Evolutionary conservation across 2,888 invertebrate species (phyloP), one percentile per base, ranked within the genome.

Genomic region (Drosophila differens): DNA sequence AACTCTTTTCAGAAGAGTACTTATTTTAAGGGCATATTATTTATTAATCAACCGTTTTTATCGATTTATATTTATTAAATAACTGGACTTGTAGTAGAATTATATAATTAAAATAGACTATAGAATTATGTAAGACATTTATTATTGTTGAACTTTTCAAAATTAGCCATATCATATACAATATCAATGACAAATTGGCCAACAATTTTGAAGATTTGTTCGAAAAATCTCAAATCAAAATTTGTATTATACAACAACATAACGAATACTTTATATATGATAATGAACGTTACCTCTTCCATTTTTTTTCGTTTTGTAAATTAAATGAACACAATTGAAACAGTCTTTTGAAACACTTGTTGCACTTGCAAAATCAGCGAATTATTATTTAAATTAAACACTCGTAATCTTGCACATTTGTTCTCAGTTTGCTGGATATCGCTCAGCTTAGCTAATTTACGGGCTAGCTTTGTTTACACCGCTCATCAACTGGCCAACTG

Each of bases 271-370:
- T 41, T n/a, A 12, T n/a, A 33, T 4, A 0, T 7, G 19, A 25
- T 4, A 41, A 37, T 12, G 7, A 30, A 5, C 19, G n/a, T 82
- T 89, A 88, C 88, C 88, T 88, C 90, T 76, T 85, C 85, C 74
- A 74, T 71, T 62, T 25, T 3, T 3, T 47, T 25, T 25, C 7
- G 4, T 16, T 28, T 58, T 66, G 63, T 55, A 37, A 64, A 52
- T 57, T 52, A 54, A 54, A 62, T 68, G 79, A 76, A 83, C 85
- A 85, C 83, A 80, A 57, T 57, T 33, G 19, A 44, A 49, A 58
- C 62, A 75, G 70, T 70, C 57, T 59, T 54, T 59, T 14, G 33
- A 52, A 58, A 41, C 70, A 70, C 61, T 70, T 35, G 61, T 14
- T 37, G 33, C 53, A 64, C 61, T 35, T 22, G 4, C 3, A 9